A percentile compares a stretch with the other conserved stretches of the same genome.
phyloP scores from a whole-genome alignment of 2,113 vertebrate species.

The Ursus arctos region DNA sequence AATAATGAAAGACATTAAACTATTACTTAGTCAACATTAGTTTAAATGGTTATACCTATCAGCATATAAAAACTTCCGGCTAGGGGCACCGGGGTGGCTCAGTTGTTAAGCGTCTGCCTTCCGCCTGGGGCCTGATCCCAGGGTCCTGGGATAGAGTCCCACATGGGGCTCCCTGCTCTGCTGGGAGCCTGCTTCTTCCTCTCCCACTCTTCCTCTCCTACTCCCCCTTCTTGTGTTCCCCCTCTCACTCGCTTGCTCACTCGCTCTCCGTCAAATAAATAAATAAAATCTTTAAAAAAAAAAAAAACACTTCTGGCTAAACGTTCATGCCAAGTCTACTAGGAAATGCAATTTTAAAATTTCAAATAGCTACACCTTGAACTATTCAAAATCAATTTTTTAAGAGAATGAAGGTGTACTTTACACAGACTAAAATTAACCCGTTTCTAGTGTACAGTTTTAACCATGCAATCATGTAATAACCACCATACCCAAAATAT shows the following conservation, averaged over 20 bases:
- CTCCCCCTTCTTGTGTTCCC: too few species aligned
- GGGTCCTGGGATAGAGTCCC: too few species aligned
- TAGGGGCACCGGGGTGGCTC: not conserved
- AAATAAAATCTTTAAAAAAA: too few species aligned
- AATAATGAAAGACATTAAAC: not conserved
- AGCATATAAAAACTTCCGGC: not conserved
- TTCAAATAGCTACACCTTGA: constrained; percentile 52
- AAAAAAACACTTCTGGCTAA: not conserved
- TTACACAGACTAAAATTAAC: not conserved
- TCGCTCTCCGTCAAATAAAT: too few species aligned
- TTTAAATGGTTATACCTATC: not conserved
- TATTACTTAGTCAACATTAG: not conserved
- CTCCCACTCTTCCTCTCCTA: too few species aligned
- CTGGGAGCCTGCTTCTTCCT: too few species aligned
- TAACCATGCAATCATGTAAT: not conserved
- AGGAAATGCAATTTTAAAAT: constrained; percentile 18
- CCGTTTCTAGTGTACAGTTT: not conserved
- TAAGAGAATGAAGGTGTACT: not conserved
- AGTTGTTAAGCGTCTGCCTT: too few species aligned
- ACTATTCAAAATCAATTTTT: constrained; percentile 31
- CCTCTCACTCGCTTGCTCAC: too few species aligned
- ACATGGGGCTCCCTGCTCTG: too few species aligned
- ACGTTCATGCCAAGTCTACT: not conserved
- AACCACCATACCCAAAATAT: not conserved
- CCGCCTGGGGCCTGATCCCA: too few species aligned